Evolutionary conservation across 2,113 vertebrate species (phyloP), one percentile per base, ranked within the genome.

Genomic region (Xyrauchen texanus): DNA sequence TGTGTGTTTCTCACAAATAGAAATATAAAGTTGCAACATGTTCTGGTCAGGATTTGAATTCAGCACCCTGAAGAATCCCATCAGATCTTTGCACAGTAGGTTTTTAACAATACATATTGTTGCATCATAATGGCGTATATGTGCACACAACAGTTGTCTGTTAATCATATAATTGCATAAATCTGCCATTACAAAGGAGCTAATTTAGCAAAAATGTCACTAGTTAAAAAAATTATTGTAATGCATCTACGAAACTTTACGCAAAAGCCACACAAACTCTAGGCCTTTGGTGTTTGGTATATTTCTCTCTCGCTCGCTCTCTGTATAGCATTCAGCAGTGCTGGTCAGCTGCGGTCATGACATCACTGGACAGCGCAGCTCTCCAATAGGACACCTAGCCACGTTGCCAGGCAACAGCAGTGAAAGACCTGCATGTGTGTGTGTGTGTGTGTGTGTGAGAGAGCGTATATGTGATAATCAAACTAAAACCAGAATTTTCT

Each of bases 341-440:
- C 86, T 92, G 91, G 90, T 91, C 92, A 92, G 90, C 87, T 60
- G 85, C 82, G 88, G 90, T 90, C 90, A 87, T 78, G 88, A 91
- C 91, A 89, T 90, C 86, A 86, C 89, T 87, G 91, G 92, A 92
- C 92, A 91, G 87, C 75, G 68, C 89, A 86, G 88, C 76, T 82
- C 88, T 82, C 89, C 81, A 80, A 88, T 90, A 90, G 90, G 91
- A 92, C 92, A 93, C 89, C 89, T 85, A 87, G 87, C 86, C 89
- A 79, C 63, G 92, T 93, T 93, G 93, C 92, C 90, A 92, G 88
- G 93, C 92, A 94, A 94, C 93, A 93, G 90, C 90, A 90, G 81
- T 88, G 89, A 91, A 90, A 90, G 90, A 91, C 89, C 83, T 85
- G 76, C 83, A 78, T 85, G 85, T 85, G 79, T 86, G 83, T 77